phyloP scores from a whole-genome alignment of 2,113 vertebrate species.

The Hydrolagus affinis region DNA sequence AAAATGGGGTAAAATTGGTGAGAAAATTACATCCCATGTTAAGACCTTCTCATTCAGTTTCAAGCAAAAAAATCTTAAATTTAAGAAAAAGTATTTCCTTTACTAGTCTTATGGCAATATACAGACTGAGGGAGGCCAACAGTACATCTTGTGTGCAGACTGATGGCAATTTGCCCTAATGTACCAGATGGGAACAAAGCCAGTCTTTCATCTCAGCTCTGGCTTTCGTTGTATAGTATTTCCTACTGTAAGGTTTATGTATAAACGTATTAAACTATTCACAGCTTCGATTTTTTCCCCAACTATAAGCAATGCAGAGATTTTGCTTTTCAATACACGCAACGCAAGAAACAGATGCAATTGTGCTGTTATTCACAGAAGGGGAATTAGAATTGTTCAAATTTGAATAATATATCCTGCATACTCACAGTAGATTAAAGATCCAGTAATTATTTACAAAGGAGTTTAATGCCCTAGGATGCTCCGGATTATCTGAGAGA shows the following conservation, averaged over 20 bases:
- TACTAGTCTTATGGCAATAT: not conserved
- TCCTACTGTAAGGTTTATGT: slow-evolving; percentile 39
- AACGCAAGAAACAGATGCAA: not conserved
- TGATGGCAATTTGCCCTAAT: not conserved
- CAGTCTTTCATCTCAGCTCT: slow-evolving; percentile 43
- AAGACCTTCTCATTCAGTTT: no score
- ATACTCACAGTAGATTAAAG: not conserved
- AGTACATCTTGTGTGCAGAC: slow-evolving; percentile 16
- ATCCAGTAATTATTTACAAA: no score
- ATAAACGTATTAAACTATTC: slow-evolving; percentile 37
- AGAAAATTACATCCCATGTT: no score
- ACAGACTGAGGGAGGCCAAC: not conserved
- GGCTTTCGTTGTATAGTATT: slow-evolving; percentile 38
- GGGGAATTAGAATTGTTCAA: not conserved
- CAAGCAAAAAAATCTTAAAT: no score
- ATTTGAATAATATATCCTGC: not conserved
- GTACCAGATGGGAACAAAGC: slow-evolving; percentile 39
- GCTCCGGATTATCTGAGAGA: no score
- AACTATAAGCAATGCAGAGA: not conserved
- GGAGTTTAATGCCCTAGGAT: no score
- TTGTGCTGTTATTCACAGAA: not conserved
- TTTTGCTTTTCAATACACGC: not conserved
- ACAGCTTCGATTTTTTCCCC: not conserved
- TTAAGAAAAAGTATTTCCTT: no score
- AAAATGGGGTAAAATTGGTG: no score